phyloP scores from a whole-genome alignment of 2,113 vertebrate genomes.

The Gallinago media region DNA sequence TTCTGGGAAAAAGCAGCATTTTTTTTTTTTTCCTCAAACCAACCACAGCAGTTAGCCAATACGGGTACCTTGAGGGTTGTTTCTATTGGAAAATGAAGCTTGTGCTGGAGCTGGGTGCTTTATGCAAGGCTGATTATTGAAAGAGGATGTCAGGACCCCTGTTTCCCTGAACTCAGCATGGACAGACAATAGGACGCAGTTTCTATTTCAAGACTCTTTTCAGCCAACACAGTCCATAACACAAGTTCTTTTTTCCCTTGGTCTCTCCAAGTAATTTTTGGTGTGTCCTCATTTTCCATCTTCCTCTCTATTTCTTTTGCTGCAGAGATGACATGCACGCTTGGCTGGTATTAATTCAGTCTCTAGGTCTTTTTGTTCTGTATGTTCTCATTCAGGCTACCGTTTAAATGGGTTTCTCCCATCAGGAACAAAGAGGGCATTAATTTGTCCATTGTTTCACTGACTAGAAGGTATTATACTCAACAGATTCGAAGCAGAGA shows the following conservation, averaged over 20 bases:
- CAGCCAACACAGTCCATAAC: conserved; percentile 3
- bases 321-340: not conserved
- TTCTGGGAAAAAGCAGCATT: not conserved
- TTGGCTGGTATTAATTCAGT: not conserved
- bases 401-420: not conserved
- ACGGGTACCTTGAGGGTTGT: not conserved
- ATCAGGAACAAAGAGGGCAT: not conserved
- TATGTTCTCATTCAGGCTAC: conserved; percentile 6
- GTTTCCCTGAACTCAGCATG: conserved; percentile 25
- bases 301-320: not conserved
- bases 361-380: not conserved
- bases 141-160: conserved; percentile 1
- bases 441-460: conserved; percentile 25
- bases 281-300: conserved; percentile 36
- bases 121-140: conserved; percentile 7
- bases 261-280: conserved; percentile 35
- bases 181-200: not conserved
- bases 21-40: not conserved
- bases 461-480: not conserved
- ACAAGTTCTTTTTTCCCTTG: not conserved
- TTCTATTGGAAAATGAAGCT: not conserved
- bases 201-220: conserved; percentile 55
- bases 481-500: not conserved
- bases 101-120: not conserved
- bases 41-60: not conserved